Evolutionary conservation across 2,113 vertebrate species (phyloP), one percentile per base, ranked within the genome.

Genomic region (Capra hircus): DNA sequence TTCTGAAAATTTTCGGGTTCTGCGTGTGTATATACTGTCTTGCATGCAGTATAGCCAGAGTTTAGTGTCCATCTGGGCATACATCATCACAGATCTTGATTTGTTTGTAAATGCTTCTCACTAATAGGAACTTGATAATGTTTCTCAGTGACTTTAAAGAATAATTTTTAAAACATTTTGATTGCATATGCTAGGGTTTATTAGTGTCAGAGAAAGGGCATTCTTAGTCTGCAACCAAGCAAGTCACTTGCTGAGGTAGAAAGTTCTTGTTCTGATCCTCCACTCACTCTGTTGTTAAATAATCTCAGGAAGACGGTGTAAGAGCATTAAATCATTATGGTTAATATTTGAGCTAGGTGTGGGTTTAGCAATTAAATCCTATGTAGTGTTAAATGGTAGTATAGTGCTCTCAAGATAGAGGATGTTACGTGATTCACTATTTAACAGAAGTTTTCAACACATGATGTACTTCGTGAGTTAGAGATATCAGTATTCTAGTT

Each of bases 111-210:
- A 57, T 85, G 40, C 85, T 95, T 93, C 55, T 96, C 52, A 88
- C 85, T 74, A 85, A 64, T 82, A 50, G 50, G 19, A 77, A 60
- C 43, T 82, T 74, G 52, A 64, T 77, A 82, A 53, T 71, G 19
- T 86, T 92, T 95, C 25, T 92, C 28, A 86, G 19, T 77, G 67
- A 52, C 40, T 88, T 95, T 88, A 96, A 94, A 52, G n/a, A 88
- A 87, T 71, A 11, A 10, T 91, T 71, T 43, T 64, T 50, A 23
- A 64, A 71, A 33, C 36, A 92, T 48, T 82, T 94, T 71, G 43
- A 59, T 82, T 91, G 43, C 7, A 60, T 81, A 74, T 78, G 91
- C 28, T 81, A 64, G 67, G 81, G 25, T 86, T 50, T 59, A 11
- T 85, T 53, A 40, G 30, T 45, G 48, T 77, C 95, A 12, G 85